phyloP scores from a whole-genome alignment of 1,140 invertebrate genomes.

The Halyomorpha halys region DNA sequence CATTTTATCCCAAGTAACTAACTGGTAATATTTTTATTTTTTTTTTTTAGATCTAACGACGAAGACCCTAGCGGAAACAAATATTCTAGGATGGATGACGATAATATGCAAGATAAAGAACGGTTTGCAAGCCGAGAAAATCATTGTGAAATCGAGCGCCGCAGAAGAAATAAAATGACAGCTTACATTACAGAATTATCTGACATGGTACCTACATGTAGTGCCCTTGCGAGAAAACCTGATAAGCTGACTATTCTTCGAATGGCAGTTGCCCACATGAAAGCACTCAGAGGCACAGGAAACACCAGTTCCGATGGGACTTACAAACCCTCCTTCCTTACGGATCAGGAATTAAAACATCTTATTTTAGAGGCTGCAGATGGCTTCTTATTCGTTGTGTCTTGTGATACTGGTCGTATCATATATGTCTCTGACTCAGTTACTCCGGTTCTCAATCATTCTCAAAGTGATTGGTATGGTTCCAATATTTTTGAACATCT shows the following conservation, averaged over 20 bases:
- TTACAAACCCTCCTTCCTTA: constrained; percentile 97
- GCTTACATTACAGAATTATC: constrained; percentile 99
- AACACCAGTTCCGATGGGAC: constrained; percentile 88
- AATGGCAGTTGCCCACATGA: constrained; percentile 99
- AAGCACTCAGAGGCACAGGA: constrained; percentile 86
- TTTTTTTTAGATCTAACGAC: too few species aligned
- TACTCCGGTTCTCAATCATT: constrained; percentile 89
- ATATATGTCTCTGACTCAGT: constrained; percentile 99
- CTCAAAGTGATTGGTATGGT: constrained; percentile 94
- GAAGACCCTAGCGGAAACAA: too few species aligned
- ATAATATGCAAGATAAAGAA: too few species aligned
- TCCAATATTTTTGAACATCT: constrained; percentile 90
- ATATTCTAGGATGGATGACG: too few species aligned
- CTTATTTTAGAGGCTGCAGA: constrained; percentile 97
- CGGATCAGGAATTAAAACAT: constrained; percentile 98
- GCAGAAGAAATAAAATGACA: constrained; percentile 99
- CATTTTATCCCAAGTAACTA: too few species aligned
- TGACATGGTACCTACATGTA: constrained; percentile 99
- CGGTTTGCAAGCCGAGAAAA: constrained; percentile 95
- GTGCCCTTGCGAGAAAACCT: constrained; percentile 90
- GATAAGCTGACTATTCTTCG: constrained; percentile 98
- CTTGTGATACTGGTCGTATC: constrained; percentile 91
- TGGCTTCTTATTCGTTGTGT: constrained; percentile 97
- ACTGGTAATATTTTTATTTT: too few species aligned
- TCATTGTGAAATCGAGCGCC: constrained; percentile 98